Conservation (phyloP, 2,888 invertebrate genomes). For the Lamellibrachia columna region DNA sequence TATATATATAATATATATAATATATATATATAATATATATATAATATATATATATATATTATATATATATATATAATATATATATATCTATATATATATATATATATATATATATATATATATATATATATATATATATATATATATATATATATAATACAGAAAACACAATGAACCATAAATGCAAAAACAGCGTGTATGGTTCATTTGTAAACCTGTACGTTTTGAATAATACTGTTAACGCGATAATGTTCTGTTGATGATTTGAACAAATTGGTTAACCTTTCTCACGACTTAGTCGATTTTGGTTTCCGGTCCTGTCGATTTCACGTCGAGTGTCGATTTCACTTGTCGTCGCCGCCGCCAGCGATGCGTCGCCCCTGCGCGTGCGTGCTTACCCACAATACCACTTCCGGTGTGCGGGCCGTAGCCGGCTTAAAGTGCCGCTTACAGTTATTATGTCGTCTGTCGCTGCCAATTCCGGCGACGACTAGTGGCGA, state of each 20-base stretch:
- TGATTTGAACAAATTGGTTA: not conserved
- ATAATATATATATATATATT: not conserved
- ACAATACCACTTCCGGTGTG: not conserved
- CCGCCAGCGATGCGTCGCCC: not conserved
- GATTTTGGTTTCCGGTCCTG: not conserved
- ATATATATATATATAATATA: conserved; percentile 23
- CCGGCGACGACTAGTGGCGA: not conserved
- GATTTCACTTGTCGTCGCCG: not conserved
- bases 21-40: conserved; percentile 20
- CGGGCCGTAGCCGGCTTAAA: not conserved
- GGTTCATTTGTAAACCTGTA: not conserved
- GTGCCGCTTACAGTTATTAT: not conserved
- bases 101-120: conserved; percentile 27
- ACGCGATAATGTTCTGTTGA: not conserved
- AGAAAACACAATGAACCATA: not conserved
- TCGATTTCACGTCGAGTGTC: not conserved
- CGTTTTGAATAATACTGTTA: not conserved
- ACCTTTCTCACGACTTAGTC: not conserved
- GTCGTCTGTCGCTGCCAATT: not conserved
- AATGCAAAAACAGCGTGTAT: not conserved
- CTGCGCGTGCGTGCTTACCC: conserved; percentile 2
- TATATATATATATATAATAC: not conserved
- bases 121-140: conserved; percentile 21
- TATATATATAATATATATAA: conserved; percentile 18
- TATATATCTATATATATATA: not conserved